Percentiles rank a stretch among this genome's conserved stretches.
Evolutionary conservation across 2,113 vertebrate genomes (phyloP).

Genomic region (Columbina picui): DNA sequence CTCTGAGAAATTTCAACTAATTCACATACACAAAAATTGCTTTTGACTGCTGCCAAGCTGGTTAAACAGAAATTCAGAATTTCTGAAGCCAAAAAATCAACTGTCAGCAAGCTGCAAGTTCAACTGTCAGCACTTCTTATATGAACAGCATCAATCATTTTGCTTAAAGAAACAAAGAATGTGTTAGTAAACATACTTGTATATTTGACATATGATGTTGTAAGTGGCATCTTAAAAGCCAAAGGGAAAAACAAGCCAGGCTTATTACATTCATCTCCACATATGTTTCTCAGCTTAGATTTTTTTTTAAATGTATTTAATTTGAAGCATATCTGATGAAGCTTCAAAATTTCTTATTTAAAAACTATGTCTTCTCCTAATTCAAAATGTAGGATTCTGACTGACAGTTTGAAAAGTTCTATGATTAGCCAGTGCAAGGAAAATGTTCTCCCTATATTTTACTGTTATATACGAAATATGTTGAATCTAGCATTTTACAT

Average conservation of each 20-base stretch:
- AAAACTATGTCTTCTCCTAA: background rate
- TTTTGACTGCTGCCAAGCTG: background rate
- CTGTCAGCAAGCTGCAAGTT: background rate
- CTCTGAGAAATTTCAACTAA: background rate
- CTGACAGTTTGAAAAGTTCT: background rate
- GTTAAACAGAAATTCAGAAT: background rate
- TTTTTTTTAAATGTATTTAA: accelerated
- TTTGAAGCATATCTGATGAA: background rate
- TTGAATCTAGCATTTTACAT: background rate
- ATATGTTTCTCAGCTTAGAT: background rate
- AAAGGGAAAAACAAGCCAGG: background rate
- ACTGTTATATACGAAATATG: background rate
- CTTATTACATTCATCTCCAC: background rate
- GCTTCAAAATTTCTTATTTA: background rate
- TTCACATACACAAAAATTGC: background rate
- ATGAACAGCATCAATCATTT: background rate
- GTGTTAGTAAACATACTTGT: background rate
- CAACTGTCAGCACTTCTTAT: background rate
- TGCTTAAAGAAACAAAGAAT: background rate
- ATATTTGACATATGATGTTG: background rate
- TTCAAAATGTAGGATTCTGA: background rate
- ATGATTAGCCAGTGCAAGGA: background rate
- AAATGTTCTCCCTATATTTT: background rate
- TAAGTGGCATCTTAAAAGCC: background rate
- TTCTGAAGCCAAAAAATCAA: background rate